Evolutionary conservation across 1,140 invertebrate genomes (phyloP), one percentile per base, ranked within the genome.

Genomic region (Ephestia elutella): DNA sequence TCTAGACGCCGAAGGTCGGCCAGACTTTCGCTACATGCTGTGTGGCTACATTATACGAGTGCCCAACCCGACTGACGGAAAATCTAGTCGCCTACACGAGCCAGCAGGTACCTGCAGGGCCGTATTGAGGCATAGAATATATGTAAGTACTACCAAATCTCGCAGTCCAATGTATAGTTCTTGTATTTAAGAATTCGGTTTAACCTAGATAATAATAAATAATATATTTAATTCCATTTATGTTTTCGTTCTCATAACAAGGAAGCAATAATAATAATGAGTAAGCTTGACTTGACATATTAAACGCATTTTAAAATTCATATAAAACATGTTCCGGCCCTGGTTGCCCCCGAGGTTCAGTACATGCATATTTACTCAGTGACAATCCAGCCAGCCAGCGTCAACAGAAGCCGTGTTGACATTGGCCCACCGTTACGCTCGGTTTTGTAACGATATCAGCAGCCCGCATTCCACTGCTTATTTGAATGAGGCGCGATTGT

Each of bases 1-100:
- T 83, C 81, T 76, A 78, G 81, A 63, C 66, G 70, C 68, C 79
- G 85, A 87, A 87, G 85, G 82, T 85, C 85, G 80, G 68, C 75
- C 60, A 86, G 78, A 85, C 80, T 86, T 87, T 87, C 84, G 82
- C 84, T 82, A 61, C 65, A 53, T 54, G 68, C 68, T 60, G 62
- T 49, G 55, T 62, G 54, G 60, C 64, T 49, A 70, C 70, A 74
- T 73, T 78, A 75, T 72, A 63, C 71, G 66, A 75, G 65, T 67
- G 70, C 75, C 73, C 73, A 75, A 77, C 73, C 70, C 68, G 77
- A 65, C 62, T 60, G 62, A 65, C 67, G 77, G 79, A 78, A 81
- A 82, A 82, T 75, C 78, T 80, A 80, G 75, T 78, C 82, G 78
- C 82, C 83, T 75, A 84, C 83, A 65, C 75, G 74, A 71, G 58